These are phyloP conservation scores for Camponotus floridanus DNA, from an alignment of 1,140 invertebrate genomes.

Conservation along the genomic window DNA sequence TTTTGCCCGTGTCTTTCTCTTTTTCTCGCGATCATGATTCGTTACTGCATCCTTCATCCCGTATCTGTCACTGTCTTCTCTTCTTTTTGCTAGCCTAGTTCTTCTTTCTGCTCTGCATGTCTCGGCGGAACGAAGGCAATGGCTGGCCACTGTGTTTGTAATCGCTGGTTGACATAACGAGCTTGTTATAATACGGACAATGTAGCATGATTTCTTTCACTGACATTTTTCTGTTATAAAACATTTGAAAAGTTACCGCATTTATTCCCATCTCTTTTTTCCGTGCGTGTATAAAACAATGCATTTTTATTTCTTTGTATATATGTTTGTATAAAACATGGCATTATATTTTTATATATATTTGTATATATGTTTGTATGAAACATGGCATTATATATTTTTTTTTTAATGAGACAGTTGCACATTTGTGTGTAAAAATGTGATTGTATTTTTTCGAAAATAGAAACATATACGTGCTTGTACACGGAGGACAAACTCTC, in stretches of 20 bases:
- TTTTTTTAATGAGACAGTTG: no score
- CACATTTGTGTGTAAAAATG: neutral
- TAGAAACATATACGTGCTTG: neutral
- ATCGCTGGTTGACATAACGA: constrained; percentile 31
- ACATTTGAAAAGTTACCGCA: neutral
- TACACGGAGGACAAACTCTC: neutral
- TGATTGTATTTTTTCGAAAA: constrained; percentile 24
- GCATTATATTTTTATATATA: no score
- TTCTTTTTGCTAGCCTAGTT: constrained; percentile 47
- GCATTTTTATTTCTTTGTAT: no score
- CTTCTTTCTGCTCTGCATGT: constrained; percentile 66
- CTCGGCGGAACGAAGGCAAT: constrained; percentile 18
- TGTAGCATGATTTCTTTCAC: neutral
- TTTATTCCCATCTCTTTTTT: neutral
- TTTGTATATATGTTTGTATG: neutral
- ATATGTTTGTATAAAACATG: neutral
- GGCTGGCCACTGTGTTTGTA: neutral
- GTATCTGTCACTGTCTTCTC: constrained; percentile 35
- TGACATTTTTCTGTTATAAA: neutral
- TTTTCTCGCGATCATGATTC: constrained; percentile 43
- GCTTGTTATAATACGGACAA: constrained; percentile 15
- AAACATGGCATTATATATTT: constrained; percentile 3
- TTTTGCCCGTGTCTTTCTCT: constrained; percentile 55
- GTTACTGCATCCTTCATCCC: constrained; percentile 57
- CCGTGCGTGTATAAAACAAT: neutral